These are phyloP conservation scores for Chloroceryle inda DNA, from an alignment of 2,797 vertebrate genomes.

Conservation along the genomic window DNA sequence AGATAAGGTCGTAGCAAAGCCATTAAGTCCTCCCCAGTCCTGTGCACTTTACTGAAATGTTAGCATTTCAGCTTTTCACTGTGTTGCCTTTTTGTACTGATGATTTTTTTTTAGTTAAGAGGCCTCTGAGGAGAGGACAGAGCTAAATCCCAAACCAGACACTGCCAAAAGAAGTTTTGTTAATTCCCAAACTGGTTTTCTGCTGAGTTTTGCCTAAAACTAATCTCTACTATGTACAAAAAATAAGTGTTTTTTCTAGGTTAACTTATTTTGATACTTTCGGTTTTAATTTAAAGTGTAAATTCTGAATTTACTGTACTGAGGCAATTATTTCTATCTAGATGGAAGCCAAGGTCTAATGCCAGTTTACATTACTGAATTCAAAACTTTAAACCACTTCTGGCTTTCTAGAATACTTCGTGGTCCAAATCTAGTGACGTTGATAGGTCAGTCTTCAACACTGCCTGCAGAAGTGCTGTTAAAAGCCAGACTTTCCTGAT, in stretches of 20 bases:
- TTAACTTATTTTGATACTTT: background rate
- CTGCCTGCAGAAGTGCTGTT: background rate
- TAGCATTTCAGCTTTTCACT: constrained; percentile 44
- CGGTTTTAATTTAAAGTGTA: background rate
- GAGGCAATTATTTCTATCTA: background rate
- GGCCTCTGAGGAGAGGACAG: background rate
- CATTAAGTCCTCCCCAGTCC: background rate
- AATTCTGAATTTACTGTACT: background rate
- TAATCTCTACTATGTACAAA: background rate
- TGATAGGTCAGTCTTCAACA: background rate
- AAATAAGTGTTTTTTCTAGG: background rate
- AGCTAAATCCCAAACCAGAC: constrained; percentile 6
- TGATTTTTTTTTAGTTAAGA: background rate
- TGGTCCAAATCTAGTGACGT: background rate
- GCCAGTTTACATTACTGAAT: background rate
- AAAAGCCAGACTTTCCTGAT: background rate
- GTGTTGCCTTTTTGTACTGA: constrained; percentile 8
- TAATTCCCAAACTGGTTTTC: background rate
- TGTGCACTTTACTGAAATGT: constrained; percentile 73
- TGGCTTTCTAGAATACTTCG: background rate
- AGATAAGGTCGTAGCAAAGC: constrained; percentile 75
- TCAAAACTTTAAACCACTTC: background rate
- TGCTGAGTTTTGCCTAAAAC: constrained; percentile 9
- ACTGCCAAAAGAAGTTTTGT: constrained; percentile 28
- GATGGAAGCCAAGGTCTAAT: constrained; percentile 6